These are phyloP conservation scores for Cossypha heuglini DNA, from an alignment of 2,797 vertebrate species.

Conservation along the genomic window DNA sequence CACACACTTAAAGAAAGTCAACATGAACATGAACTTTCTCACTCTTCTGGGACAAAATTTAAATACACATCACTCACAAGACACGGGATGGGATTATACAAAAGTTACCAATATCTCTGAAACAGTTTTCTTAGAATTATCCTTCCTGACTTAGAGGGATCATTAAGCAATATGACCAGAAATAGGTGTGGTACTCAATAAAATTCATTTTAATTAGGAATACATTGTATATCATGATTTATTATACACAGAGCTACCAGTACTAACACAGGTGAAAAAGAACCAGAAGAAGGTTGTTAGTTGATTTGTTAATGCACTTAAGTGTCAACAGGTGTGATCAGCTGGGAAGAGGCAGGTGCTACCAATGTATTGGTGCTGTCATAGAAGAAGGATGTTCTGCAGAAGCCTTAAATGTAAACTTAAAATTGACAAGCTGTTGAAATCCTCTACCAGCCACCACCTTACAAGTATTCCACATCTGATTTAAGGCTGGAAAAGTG, in stretches of 20 bases:
- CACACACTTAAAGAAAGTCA: not conserved
- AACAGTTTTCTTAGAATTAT: not conserved
- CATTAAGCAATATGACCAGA: constrained; percentile 5
- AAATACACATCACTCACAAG: not conserved
- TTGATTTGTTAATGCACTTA: constrained; percentile 1
- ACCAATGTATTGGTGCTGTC: not conserved
- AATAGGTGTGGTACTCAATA: constrained; percentile 11
- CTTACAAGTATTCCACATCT: constrained; percentile 5
- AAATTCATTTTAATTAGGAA: constrained; percentile 20
- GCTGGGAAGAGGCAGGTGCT: constrained; percentile 9
- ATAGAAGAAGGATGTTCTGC: not conserved
- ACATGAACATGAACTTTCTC: not conserved
- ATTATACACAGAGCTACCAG: not conserved
- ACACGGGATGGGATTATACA: not conserved
- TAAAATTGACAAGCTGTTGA: constrained; percentile 45
- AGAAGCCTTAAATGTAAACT: constrained; percentile 28
- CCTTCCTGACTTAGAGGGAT: not conserved
- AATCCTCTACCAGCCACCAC: constrained; percentile 30
- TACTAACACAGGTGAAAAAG: not conserved
- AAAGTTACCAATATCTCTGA: constrained; percentile 1
- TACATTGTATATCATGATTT: not conserved
- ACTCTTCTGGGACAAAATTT: not conserved
- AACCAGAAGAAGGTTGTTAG: constrained; percentile 8
- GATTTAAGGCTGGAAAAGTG: constrained; percentile 19
- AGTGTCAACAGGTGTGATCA: constrained; percentile 43